Evolutionary conservation across 2,797 vertebrate species (phyloP), one percentile per base, ranked within the genome.

Genomic region (Delichon dasypus): DNA sequence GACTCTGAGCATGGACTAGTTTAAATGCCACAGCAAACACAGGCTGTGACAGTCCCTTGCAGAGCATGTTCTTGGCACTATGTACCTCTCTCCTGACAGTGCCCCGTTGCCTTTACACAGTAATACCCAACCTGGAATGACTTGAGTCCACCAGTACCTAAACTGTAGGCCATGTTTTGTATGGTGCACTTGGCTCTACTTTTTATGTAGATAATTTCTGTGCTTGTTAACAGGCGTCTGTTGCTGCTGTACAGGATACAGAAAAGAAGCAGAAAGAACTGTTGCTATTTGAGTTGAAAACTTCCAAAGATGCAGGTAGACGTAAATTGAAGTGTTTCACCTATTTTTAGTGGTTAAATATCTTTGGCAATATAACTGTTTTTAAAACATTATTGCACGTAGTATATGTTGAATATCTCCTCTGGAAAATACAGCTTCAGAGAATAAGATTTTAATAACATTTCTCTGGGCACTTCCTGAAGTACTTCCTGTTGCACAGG

Each of bases 281-380:
- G 55, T 87, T 97, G 47, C 44, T 94, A 1, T 96, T 98, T 98
- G 95, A 98, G 95, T 77, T 98, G 77, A 97, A 76, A 88, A 95
- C 86, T 54, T 88, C 88, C 11, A 85, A 96, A 82, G 97, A 98
- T 97, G 93, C 96, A 98, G 98, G 99, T 99, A 97, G 88, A 71
- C 38, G 23, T 88, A 42, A n/a, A 90, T 45, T 74, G 21, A 79
- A 94, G 17, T 54, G 30, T 62, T 89, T 71, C 44, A 38, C 22
- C 30, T 70, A 5, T 75, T 65, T 80, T 58, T 54, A 7, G 16
- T 18, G 10, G 2, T 4, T 78, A 58, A 54, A 66, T 66, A 78
- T 53, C 3, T 60, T 87, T 36, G 10, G 3, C 45, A 81, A 21
- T 74, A 11, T 38, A 57, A 67, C 58, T 87, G 9, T 16, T 94